Evolutionary conservation across 1,140 invertebrate genomes (phyloP), one percentile per base, ranked within the genome.

Genomic region (Anastrepha obliqua): DNA sequence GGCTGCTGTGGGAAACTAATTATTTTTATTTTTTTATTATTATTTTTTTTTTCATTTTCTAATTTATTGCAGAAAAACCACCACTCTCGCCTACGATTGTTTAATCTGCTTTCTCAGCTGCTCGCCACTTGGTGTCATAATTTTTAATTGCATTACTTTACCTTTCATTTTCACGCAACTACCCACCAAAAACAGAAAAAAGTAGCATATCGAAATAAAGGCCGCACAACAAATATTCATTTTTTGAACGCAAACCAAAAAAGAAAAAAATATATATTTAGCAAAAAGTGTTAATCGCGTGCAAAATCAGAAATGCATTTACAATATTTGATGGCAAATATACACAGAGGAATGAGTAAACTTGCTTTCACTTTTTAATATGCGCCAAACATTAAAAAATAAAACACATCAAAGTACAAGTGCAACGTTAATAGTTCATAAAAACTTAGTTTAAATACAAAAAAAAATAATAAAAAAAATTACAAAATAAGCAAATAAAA

Each of bases 71-170:
- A 58, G 7, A 20, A 55, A 81, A 55, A n/a, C 3, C 29, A 13
- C 20, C 64, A 47, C 20, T 55, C 17, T n/a, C 74, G 47, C 47
- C 74, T 55, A 55, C 47, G n/a, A 42, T 81, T 29, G 47, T 29
- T 58, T 81, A 81, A 81, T 55, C 20, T 9, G 8, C 42, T 81
- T 81, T 20, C 74, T 4, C 51, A 55, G 17, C 47, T 13, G 42
- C 51, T 51, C 55, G n/a, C n/a, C n/a, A 9, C 51, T 55, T 29
- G n/a, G 74, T 81, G 74, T 55, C 47, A 81, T 81, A 55, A 55
- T 81, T 81, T 81, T 81, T 81, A 81, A 81, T 81, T 81, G 74
- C 74, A 81, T 81, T 81, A 55, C 55, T 81, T 81, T 11, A 55
- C 74, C 47, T 81, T 81, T 81, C 74, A 81, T 81, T 81, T 81